These are phyloP conservation scores for Macquaria ambigua DNA, from an alignment of 2,113 vertebrate species.

Conservation along the genomic window DNA sequence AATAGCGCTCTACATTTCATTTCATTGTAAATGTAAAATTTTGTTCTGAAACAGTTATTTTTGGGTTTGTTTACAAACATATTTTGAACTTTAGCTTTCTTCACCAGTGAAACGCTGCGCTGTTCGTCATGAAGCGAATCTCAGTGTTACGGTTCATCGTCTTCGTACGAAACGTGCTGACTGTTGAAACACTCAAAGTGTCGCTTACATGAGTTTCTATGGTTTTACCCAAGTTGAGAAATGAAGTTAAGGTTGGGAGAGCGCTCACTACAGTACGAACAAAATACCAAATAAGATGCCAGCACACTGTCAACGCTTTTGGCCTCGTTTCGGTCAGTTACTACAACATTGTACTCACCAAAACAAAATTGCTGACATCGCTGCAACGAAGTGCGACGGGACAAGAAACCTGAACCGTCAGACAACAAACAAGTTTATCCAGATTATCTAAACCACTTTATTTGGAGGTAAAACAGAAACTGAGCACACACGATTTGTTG, in stretches of 20 bases:
- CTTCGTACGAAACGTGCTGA: neutral
- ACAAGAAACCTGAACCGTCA: neutral
- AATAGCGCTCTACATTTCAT: neutral
- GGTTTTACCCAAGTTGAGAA: neutral
- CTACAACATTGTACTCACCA: neutral
- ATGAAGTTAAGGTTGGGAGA: neutral
- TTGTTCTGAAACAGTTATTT: neutral
- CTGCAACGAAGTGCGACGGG: neutral
- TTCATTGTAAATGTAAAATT: neutral
- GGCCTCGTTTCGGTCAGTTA: neutral
- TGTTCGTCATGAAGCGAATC: neutral
- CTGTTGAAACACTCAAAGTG: neutral
- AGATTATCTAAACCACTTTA: neutral
- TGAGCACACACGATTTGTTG: neutral
- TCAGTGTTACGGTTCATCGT: neutral
- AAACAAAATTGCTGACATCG: neutral
- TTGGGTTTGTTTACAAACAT: neutral
- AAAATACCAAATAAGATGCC: neutral
- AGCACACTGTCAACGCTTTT: neutral
- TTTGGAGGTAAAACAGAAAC: neutral
- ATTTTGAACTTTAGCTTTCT: neutral
- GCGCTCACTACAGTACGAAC: neutral
- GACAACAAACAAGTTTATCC: neutral
- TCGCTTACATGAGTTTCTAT: neutral
- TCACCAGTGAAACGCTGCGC: neutral